A percentile compares a stretch with the other conserved stretches of the same genome.
phyloP scores from a whole-genome alignment of 2,113 vertebrate genomes.

The Steatornis caripensis region DNA sequence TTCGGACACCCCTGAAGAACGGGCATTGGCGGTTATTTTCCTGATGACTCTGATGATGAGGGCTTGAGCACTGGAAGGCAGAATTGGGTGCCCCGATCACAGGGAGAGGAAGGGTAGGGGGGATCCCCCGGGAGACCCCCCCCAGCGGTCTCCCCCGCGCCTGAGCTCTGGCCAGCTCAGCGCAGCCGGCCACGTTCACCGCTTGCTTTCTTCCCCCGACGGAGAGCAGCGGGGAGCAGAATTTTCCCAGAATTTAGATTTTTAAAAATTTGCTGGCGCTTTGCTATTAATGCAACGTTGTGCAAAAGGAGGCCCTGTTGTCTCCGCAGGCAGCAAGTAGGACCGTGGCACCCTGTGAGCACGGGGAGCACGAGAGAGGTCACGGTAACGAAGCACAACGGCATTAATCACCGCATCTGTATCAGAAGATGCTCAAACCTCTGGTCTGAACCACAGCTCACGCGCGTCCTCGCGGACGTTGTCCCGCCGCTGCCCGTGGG shows the following conservation, averaged over 20 bases:
- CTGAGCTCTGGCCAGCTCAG: neutral
- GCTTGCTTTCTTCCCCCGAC: neutral
- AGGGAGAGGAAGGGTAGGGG: too few species aligned
- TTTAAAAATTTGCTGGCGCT: neutral
- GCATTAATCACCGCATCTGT: neutral
- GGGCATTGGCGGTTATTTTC: neutral
- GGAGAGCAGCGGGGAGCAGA: neutral
- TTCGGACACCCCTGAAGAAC: neutral
- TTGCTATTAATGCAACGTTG: neutral
- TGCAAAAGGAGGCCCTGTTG: neutral
- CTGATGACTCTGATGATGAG: neutral
- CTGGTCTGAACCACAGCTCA: neutral
- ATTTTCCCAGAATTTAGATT: neutral
- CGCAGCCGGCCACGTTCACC: neutral
- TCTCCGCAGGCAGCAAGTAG: neutral
- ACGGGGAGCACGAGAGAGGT: neutral
- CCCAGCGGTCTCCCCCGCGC: too few species aligned
- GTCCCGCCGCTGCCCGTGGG: too few species aligned
- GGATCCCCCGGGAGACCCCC: too few species aligned
- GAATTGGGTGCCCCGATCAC: fast-evolving
- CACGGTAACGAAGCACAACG: neutral
- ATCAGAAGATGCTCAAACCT: neutral
- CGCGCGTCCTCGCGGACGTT: too few species aligned
- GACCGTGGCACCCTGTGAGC: neutral
- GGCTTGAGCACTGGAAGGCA: neutral